A percentile compares a stretch with the other conserved stretches of the same genome.
phyloP scores from a whole-genome alignment of 1,140 invertebrate genomes.

The Oreohelix idahoensis region DNA sequence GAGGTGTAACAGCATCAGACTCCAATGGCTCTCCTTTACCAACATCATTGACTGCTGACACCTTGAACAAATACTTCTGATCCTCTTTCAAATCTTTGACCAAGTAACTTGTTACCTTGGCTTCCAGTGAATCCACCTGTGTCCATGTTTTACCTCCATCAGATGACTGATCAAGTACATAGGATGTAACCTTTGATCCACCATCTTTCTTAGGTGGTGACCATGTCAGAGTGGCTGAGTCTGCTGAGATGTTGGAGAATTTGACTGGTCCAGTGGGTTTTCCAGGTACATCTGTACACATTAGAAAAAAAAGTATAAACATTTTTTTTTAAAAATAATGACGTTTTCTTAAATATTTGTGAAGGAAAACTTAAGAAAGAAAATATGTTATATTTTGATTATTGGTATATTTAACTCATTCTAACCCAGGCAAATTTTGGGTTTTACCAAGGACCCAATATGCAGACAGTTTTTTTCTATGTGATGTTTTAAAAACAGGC shows the following conservation, averaged over 20 bases:
- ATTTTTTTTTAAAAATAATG: no score
- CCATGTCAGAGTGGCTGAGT: conserved; percentile 95
- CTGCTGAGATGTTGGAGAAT: conserved; percentile 91
- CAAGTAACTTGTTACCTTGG: conserved; percentile 76
- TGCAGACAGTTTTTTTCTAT: no score
- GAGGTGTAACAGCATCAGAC: conserved; percentile 51
- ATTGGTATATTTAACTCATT: no score
- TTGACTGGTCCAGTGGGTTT: conserved; percentile 92
- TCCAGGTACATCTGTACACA: conserved; percentile 85
- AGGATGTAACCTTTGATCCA: conserved; percentile 84
- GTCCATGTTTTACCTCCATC: conserved; percentile 52
- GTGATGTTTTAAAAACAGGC: no score
- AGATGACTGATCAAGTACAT: conserved; percentile 68
- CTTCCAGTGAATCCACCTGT: conserved; percentile 49
- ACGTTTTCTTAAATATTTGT: no score
- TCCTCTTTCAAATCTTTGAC: conserved; percentile 90
- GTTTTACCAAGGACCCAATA: no score
- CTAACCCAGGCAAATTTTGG: no score
- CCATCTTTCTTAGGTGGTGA: conserved; percentile 91
- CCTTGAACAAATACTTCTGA: conserved; percentile 95
- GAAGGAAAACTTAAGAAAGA: no score
- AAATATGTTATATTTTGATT: no score
- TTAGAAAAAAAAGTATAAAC: neutral
- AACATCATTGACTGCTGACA: conserved; percentile 81
- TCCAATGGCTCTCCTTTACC: conserved; percentile 76